Percentiles rank a stretch among this genome's conserved stretches.
phyloP scores from a whole-genome alignment of 2,888 invertebrate species.

The Hydroisotoma schaefferi region DNA sequence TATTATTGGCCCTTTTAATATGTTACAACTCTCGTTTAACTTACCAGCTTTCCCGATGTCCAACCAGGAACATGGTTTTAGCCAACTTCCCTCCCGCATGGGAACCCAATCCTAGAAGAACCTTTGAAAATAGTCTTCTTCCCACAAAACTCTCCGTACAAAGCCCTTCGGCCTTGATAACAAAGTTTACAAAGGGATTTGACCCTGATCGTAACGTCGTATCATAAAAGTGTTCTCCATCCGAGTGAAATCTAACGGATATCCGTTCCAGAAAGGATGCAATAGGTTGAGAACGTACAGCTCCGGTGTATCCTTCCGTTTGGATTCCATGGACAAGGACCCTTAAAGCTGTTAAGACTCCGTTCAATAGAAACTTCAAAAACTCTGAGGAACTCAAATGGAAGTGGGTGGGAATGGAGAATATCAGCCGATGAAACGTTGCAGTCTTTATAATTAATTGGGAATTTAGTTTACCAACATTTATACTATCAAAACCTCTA shows the following conservation, averaged over 20 bases:
- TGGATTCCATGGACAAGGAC: conserved; percentile 25
- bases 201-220: neutral
- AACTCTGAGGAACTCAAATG: conserved; percentile 36
- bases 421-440: conserved; percentile 42
- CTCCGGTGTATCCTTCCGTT: conserved; percentile 5
- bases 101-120: conserved; percentile 32
- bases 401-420: conserved; percentile 39
- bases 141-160: conserved; percentile 30
- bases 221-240: conserved; percentile 32
- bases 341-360: conserved; percentile 24
- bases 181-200: conserved; percentile 30
- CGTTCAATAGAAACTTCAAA: conserved; percentile 30
- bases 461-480: conserved; percentile 4
- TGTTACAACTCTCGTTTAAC: too few relatives aligned
- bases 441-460: conserved; percentile 40
- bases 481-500: neutral
- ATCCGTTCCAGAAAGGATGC: conserved; percentile 31
- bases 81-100: conserved; percentile 31
- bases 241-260: conserved; percentile 37
- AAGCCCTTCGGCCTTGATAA: conserved; percentile 8
- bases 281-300: conserved; percentile 26
- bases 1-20: too few relatives aligned
- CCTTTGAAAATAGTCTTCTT: conserved; percentile 34
- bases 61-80: conserved; percentile 27
- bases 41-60: conserved; percentile 2